Percentiles rank a stretch among this genome's conserved stretches.
Evolutionary conservation across 2,888 invertebrate species (phyloP).

Genomic region (Platypus cylindrus): DNA sequence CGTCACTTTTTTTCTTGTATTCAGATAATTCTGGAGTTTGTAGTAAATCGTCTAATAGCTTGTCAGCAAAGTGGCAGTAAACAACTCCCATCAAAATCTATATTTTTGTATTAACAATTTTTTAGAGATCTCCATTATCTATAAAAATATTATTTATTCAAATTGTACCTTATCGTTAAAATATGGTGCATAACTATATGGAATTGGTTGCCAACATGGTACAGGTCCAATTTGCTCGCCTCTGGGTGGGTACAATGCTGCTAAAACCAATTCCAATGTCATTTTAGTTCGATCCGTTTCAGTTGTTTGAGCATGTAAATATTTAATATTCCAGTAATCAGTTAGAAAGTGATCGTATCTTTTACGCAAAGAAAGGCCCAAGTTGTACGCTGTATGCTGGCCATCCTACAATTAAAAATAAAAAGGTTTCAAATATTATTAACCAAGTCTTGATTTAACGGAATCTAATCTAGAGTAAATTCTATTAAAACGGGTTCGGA

Average conservation of each 20-base stretch:
- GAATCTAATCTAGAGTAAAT: too few species aligned
- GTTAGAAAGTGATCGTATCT: slow-evolving; percentile 48
- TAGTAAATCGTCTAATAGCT: too few species aligned
- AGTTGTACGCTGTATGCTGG: slow-evolving; percentile 45
- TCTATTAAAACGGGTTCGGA: too few species aligned
- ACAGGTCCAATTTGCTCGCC: slow-evolving; percentile 39
- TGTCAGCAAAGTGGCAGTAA: too few species aligned
- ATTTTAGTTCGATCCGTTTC: slow-evolving; percentile 56
- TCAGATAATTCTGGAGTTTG: too few species aligned
- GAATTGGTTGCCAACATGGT: slow-evolving; percentile 21
- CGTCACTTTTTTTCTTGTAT: too few species aligned
- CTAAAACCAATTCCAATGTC: slow-evolving; percentile 51
- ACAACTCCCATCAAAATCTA: too few species aligned
- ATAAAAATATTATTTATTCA: too few species aligned
- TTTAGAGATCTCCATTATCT: too few species aligned
- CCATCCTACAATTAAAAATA: slow-evolving; percentile 31
- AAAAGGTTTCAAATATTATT: background rate
- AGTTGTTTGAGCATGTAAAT: slow-evolving; percentile 43
- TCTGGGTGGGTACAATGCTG: slow-evolving; percentile 50
- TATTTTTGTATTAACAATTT: too few species aligned
- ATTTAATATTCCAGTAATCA: slow-evolving; percentile 40
- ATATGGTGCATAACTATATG: slow-evolving; percentile 14
- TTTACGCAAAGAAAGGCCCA: slow-evolving; percentile 47
- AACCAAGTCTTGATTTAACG: too few species aligned
- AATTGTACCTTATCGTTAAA: slow-evolving; percentile 4